These are phyloP conservation scores for Luffia ferchaultella DNA, from an alignment of 2,888 invertebrate species.

Conservation along the genomic window DNA sequence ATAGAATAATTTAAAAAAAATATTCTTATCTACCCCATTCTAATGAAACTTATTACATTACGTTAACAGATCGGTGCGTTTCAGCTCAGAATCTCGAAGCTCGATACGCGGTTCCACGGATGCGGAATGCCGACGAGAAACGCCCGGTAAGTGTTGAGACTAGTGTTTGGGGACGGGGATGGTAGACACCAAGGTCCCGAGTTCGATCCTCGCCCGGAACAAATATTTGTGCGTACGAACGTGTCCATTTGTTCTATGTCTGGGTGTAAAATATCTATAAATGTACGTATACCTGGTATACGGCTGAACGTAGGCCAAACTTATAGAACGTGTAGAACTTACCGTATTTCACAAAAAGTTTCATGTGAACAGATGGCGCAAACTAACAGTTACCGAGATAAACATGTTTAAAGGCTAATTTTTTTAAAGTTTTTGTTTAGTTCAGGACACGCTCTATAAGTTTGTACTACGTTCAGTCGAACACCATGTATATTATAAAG, in stretches of 20 bases:
- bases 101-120: constrained; percentile 31
- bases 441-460: neutral
- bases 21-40: too few relatives aligned
- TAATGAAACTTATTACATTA: too few relatives aligned
- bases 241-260: neutral
- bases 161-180: neutral
- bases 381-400: too few relatives aligned
- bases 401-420: too few relatives aligned
- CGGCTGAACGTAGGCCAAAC: too few relatives aligned
- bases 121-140: constrained; percentile 42
- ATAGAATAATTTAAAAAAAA: too few relatives aligned
- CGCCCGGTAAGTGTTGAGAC: constrained; percentile 30
- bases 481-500: neutral
- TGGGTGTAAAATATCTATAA: neutral
- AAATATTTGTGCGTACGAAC: neutral
- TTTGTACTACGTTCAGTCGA: neutral
- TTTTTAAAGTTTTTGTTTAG: too few relatives aligned
- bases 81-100: constrained; percentile 54
- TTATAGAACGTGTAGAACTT: too few relatives aligned
- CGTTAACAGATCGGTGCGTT: constrained; percentile 58
- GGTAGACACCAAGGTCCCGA: neutral
- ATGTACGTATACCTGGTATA: too few relatives aligned
- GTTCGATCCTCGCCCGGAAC: neutral
- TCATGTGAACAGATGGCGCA: too few relatives aligned
- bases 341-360: too few relatives aligned